phyloP scores from a whole-genome alignment of 2,113 vertebrate species.

The Haemorhous mexicanus region DNA sequence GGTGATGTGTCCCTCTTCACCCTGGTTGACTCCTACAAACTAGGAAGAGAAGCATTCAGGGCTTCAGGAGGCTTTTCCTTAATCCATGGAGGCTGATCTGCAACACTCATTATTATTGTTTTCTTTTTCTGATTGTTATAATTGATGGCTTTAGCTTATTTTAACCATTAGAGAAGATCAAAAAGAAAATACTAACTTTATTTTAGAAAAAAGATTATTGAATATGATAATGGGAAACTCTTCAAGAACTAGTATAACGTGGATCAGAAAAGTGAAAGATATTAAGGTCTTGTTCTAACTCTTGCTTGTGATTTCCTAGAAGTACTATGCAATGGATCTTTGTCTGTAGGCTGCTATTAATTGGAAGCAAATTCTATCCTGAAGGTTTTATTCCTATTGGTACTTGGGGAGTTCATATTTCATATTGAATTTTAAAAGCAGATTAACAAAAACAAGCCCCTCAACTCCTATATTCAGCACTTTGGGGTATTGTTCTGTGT shows the following conservation, averaged over 20 bases:
- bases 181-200: neutral
- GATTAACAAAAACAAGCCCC: neutral
- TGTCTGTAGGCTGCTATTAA: neutral
- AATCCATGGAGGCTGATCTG: neutral
- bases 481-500: neutral
- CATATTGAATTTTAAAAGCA: neutral
- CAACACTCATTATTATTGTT: neutral
- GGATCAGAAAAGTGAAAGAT: neutral
- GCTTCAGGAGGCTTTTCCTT: neutral
- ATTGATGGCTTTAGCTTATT: neutral
- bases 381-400: neutral
- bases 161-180: neutral
- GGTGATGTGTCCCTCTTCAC: neutral
- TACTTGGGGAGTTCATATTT: neutral
- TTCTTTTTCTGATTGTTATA: neutral
- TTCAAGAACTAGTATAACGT: neutral
- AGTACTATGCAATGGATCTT: neutral
- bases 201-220: neutral
- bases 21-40: neutral
- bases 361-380: neutral
- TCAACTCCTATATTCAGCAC: neutral
- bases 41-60: neutral
- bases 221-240: neutral
- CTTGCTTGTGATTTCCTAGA: neutral
- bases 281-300: neutral